Conservation (phyloP, 37 sponge, comb jelly and placozoan genomes). For the Eunapius fragilis region DNA sequence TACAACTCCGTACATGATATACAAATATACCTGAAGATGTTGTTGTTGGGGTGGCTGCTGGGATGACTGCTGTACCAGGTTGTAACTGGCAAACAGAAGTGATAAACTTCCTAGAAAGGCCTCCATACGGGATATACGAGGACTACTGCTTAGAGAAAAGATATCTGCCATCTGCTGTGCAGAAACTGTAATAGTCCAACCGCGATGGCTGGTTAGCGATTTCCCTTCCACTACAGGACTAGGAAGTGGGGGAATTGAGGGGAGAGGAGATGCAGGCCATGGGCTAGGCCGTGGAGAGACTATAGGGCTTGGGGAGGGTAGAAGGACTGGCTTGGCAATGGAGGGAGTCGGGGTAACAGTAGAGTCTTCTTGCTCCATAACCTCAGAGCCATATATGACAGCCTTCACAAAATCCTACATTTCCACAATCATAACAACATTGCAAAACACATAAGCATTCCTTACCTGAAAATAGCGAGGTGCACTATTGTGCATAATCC, state of each 20-base stretch:
- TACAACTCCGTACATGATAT: not conserved
- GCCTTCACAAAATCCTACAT: constrained; percentile 4
- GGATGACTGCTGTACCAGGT: constrained; percentile 28
- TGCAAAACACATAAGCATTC: not conserved
- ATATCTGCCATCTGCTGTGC: constrained; percentile 26
- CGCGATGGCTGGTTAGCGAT: not conserved
- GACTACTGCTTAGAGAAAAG: constrained; percentile 18
- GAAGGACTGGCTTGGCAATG: constrained; percentile 3
- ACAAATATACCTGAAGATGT: not conserved
- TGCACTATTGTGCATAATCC: not conserved
- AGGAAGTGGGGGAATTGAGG: constrained; percentile 66
- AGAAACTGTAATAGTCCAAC: constrained; percentile 18
- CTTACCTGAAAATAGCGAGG: not conserved
- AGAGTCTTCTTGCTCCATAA: not conserved
- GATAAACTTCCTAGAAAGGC: constrained; percentile 62
- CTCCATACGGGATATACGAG: constrained; percentile 31
- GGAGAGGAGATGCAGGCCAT: constrained; percentile 47
- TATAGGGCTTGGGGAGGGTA: constrained; percentile 54
- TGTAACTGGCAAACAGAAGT: constrained; percentile 29
- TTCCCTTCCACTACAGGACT: constrained; percentile 8
- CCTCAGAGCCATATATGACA: not conserved
- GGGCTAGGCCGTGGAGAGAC: constrained; percentile 36
- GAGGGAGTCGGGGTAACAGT: constrained; percentile 4
- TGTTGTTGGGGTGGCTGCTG: constrained; percentile 4
- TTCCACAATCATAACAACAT: not conserved